These are phyloP conservation scores for Drosophila suzukii DNA, from an alignment of 1,140 invertebrate genomes.

Conservation along the genomic window DNA sequence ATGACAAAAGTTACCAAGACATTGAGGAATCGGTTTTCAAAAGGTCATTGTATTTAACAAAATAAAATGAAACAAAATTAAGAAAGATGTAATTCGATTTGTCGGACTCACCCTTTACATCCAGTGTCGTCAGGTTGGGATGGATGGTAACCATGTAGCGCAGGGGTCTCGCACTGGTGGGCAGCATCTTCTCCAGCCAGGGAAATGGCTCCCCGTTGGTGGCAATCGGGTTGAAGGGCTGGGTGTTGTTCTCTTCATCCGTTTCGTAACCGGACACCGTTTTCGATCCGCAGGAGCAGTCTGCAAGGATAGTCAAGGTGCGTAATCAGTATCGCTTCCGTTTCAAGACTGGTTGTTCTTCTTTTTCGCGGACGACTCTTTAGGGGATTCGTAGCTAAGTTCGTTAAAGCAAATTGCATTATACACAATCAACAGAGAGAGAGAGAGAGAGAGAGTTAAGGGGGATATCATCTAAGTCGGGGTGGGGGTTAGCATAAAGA, in stretches of 20 bases:
- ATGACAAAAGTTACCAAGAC: too few species aligned
- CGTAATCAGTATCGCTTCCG: conserved; percentile 24
- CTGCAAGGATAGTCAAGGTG: conserved; percentile 84
- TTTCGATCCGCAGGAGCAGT: conserved; percentile 90
- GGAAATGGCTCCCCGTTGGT: conserved; percentile 93
- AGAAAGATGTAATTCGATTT: not conserved
- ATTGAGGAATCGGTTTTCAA: too few species aligned
- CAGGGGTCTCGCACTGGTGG: conserved; percentile 91
- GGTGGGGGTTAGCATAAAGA: conserved; percentile 28
- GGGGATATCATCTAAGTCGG: conserved; percentile 32
- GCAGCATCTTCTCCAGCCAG: conserved; percentile 94
- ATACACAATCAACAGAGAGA: conserved; percentile 68
- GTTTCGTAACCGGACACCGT: conserved; percentile 87
- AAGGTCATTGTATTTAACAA: too few species aligned
- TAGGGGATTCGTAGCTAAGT: conserved; percentile 63
- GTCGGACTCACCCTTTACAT: conserved; percentile 89
- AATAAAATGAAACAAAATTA: too few species aligned
- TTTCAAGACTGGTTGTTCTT: conserved; percentile 15
- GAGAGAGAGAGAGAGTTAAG: conserved; percentile 22
- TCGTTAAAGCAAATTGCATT: conserved; percentile 72
- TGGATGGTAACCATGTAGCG: conserved; percentile 96
- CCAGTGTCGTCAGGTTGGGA: conserved; percentile 95
- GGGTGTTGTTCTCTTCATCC: conserved; percentile 87
- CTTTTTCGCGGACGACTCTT: conserved; percentile 23
- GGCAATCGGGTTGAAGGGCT: conserved; percentile 88